phyloP scores from a whole-genome alignment of 2,113 vertebrate genomes.

The Willisornis vidua region DNA sequence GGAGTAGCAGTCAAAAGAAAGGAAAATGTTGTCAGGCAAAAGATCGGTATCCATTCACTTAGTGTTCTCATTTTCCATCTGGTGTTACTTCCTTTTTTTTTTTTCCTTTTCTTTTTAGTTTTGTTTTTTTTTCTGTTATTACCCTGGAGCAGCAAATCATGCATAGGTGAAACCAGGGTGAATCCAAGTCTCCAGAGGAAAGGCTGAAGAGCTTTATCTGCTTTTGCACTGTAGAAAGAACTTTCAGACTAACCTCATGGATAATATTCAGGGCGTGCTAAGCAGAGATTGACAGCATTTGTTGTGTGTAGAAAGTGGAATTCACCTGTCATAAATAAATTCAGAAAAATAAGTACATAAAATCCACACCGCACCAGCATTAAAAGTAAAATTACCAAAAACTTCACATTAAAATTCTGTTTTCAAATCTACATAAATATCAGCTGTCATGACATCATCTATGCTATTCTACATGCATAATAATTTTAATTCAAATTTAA shows the following conservation, averaged over 20 bases:
- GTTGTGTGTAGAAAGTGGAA: neutral
- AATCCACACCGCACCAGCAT: neutral
- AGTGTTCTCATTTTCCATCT: neutral
- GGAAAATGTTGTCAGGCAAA: neutral
- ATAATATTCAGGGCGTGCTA: neutral
- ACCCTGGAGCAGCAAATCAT: neutral
- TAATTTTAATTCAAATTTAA: neutral
- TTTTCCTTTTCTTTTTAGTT: no score
- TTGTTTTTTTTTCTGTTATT: neutral
- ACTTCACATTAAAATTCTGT: neutral
- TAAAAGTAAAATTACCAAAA: neutral
- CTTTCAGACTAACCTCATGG: neutral
- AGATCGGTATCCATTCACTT: neutral
- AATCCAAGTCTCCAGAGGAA: neutral
- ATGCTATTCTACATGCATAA: neutral
- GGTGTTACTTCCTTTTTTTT: neutral
- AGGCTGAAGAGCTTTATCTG: neutral
- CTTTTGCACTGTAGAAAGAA: neutral
- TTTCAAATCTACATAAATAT: neutral
- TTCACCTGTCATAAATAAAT: neutral
- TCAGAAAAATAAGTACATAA: neutral
- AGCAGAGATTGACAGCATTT: neutral
- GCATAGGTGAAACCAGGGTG: neutral
- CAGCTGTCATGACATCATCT: neutral
- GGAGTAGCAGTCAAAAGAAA: neutral